phyloP scores from a whole-genome alignment of 1,140 invertebrate genomes.

The Lucilia cuprina region DNA sequence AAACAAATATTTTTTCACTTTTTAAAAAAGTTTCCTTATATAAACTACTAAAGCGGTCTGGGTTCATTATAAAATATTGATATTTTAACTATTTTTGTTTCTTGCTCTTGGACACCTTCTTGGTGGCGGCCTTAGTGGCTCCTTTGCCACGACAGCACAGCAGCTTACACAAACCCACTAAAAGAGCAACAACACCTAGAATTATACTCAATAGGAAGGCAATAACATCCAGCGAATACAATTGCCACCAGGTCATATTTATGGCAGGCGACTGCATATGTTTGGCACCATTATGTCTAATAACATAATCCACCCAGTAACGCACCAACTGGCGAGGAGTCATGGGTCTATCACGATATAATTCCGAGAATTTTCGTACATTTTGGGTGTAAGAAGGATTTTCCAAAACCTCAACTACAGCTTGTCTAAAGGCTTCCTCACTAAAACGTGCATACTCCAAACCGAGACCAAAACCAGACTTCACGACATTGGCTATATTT shows the following conservation, averaged over 20 bases:
- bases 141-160: constrained; percentile 26
- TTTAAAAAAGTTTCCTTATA: no score
- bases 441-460: constrained; percentile 43
- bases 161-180: constrained; percentile 27
- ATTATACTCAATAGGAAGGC: constrained; percentile 30
- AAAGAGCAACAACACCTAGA: background rate
- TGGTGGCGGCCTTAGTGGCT: background rate
- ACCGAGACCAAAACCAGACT: constrained; percentile 61
- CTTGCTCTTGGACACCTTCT: background rate
- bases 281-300: constrained; percentile 58
- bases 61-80: no score
- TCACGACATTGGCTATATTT: constrained; percentile 63
- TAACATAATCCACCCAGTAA: constrained; percentile 45
- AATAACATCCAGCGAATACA: constrained; percentile 37
- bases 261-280: constrained; percentile 53
- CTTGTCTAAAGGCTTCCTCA: constrained; percentile 38
- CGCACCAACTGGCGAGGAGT: constrained; percentile 38
- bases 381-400: constrained; percentile 40
- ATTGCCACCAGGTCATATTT: constrained; percentile 37
- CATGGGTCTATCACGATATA: constrained; percentile 44
- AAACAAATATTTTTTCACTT: no score
- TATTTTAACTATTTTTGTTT: background rate
- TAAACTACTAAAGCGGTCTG: no score
- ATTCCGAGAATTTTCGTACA: constrained; percentile 37
- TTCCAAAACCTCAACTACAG: constrained; percentile 42